phyloP scores from a whole-genome alignment of 2,888 invertebrate species.

The Netelia inedita region DNA sequence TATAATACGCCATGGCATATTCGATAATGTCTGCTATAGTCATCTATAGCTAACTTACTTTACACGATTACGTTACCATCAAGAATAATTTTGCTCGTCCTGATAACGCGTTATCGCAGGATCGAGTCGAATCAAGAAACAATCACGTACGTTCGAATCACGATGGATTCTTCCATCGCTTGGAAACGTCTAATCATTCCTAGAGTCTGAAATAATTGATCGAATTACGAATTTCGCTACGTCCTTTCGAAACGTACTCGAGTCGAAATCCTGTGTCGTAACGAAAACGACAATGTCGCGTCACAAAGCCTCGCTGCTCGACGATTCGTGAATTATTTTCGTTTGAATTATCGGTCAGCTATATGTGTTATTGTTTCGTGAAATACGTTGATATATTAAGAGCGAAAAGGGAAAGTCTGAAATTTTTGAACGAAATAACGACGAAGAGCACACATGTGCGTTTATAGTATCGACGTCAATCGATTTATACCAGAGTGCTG shows the following conservation, averaged over 20 bases:
- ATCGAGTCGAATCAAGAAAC: background rate
- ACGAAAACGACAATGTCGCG: too few species aligned
- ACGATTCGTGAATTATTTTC: background rate
- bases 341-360: background rate
- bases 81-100: background rate
- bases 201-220: too few species aligned
- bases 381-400: background rate
- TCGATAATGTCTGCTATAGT: slow-evolving; percentile 30
- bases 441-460: background rate
- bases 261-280: too few species aligned
- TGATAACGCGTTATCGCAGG: background rate
- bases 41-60: background rate
- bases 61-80: background rate
- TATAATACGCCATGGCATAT: slow-evolving; percentile 32
- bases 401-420: background rate
- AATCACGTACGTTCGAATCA: background rate
- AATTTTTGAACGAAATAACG: background rate
- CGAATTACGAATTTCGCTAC: too few species aligned
- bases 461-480: background rate
- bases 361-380: background rate
- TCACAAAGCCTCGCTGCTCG: too few species aligned
- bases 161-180: background rate
- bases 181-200: background rate
- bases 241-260: too few species aligned
- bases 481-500: background rate